Evolutionary conservation across 1,140 invertebrate species (phyloP), one percentile per base, ranked within the genome.

Genomic region (Octopus sinensis): DNA sequence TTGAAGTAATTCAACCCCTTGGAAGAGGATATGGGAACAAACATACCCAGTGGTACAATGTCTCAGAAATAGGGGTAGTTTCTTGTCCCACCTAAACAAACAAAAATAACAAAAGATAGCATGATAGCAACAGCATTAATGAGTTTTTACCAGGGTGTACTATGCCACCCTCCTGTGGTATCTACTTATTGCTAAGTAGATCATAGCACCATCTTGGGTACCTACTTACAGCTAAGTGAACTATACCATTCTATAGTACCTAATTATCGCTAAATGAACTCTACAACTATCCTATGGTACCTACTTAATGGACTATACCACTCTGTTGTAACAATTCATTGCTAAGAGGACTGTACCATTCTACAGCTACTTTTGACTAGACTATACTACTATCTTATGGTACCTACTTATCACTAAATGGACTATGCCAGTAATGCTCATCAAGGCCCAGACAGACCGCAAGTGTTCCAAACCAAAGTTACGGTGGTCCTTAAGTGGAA

Each of bases 1-100:
- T 83, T 93, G 92, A 43, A 92, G 84, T 52, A 91, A 88, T 80
- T 92, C 92, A 9, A 93, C 90, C 12, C 91, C 90, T 77, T 90
- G 86, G 80, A 86, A 91, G n/a, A 92, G 79, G 53, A 91, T 85
- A 54, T 91, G 88, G 13, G 90, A 84, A 71, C 91, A 89, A 4
- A 92, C 86, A 79, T 89, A 91, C 6, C 90, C 90, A 5, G 92
- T 88, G 10, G 92, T 92, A 84, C 90, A 93, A 6, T 83, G 85
- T 54, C 92, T 86, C 30, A 93, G 83, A 82, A 91, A 92, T 3
- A 80, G 53, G 43, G 92, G 92, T 17, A 93, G 84, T 0, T 80
- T 83, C 62, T 53, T 54, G 79, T 92, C 90, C 82, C 81, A 88
- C 71, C 85, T 88, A 83, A 71, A 82, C 79, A 77, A 82, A 81